These are phyloP conservation scores for Sprattus sprattus DNA, from an alignment of 2,113 vertebrate species.

Conservation along the genomic window DNA sequence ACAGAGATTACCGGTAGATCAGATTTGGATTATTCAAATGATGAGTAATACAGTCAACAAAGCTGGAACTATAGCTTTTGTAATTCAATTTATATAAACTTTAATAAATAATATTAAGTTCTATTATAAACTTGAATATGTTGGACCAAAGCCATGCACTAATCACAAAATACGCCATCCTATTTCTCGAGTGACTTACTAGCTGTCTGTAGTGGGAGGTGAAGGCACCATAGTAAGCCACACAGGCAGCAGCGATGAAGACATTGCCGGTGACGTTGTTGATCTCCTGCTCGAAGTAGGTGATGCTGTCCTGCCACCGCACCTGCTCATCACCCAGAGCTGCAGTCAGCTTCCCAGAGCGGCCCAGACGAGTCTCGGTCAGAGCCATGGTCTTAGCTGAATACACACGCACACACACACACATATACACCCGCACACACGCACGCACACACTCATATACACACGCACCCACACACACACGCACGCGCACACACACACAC, in stretches of 20 bases:
- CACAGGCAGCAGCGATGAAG: slow-evolving; percentile 82
- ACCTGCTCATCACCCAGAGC: slow-evolving; percentile 79
- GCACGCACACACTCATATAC: too few relatives aligned
- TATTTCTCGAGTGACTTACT: slow-evolving; percentile 46
- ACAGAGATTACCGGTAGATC: too few relatives aligned
- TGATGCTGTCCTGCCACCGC: slow-evolving; percentile 81
- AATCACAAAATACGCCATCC: too few relatives aligned
- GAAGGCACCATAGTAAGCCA: slow-evolving; percentile 83
- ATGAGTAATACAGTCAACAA: too few relatives aligned
- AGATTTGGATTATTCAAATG: too few relatives aligned
- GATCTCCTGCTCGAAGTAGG: slow-evolving; percentile 76
- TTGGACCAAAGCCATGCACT: too few relatives aligned
- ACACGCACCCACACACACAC: background rate
- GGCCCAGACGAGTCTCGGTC: slow-evolving; percentile 72
- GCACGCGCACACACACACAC: too few relatives aligned
- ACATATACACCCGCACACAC: background rate
- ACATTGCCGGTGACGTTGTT: slow-evolving; percentile 78
- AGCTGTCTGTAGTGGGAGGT: slow-evolving; percentile 79
- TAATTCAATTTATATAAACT: too few relatives aligned
- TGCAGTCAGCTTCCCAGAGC: slow-evolving; percentile 77
- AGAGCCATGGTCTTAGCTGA: slow-evolving; percentile 76
- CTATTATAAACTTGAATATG: too few relatives aligned
- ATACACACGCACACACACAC: slow-evolving; percentile 4
- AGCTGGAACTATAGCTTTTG: too few relatives aligned
- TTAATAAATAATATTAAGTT: too few relatives aligned